Base-by-base conservation (phyloP, 2,888 invertebrate genomes). In the Poecilobothrus nobilitatus region DNA sequence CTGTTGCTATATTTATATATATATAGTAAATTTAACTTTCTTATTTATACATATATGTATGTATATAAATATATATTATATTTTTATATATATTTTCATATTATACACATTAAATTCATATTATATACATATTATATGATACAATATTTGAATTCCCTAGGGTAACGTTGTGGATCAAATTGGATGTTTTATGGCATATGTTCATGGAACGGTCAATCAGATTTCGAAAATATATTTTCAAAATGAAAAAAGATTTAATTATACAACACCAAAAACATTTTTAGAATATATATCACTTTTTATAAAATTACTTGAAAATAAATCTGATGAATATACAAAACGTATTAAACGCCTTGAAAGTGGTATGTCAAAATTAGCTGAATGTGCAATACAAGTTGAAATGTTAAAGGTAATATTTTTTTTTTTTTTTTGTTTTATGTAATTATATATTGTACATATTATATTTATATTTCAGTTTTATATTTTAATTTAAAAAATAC, bases 251-350 rank as follows among this genome's bases (percentile, higher is more conserved):
- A 86, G 96, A 27, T 95, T 93, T 83, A 97, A 97, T 82, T 97
- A 97, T 82, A 97, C 97, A 9, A 97, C 97, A 3, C 97, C 97
- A 0, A 97, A 97, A 84, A 94, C 95, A n/a, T 97, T 97, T 84
- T 84, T 97, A 68, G 97, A 97, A 80, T 95, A 95, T 81, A 95
- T 97, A 74, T 88, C 91, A 64, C 84, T 97, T 34, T 97, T 89
- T 78, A 84, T 87, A 33, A 92, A 92, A 79, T 82, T 93, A 65
- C 80, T 92, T 70, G 86, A 83, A 27, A 88, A 87, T 74, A 91
- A 91, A 78, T 87, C 86, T 0, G 80, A 79, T 2, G 89, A 92
- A 72, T 84, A 94, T 44, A 86, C 87, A 73, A 86, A 88, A 73
- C 93, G 91, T 83, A 94, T 96, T 67, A 79, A 83, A 2, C 86